Evolutionary conservation across 2,797 vertebrate genomes (phyloP), one percentile per base, ranked within the genome.

Genomic region (Typhlichthys eigenmanni): DNA sequence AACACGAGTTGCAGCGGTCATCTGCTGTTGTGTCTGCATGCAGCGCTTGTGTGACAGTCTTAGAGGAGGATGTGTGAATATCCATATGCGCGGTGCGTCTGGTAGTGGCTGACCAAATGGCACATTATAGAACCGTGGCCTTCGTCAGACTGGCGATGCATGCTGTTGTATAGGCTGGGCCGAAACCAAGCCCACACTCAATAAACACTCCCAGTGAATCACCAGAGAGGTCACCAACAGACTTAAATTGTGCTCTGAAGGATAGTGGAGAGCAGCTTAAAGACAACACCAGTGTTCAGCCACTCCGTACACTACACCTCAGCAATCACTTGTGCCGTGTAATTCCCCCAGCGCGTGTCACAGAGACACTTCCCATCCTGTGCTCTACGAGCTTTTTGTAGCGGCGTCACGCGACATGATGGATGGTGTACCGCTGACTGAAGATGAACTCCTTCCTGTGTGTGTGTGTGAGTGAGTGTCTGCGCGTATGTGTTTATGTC

Each of bases 361-460:
- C 66, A 19, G 75, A 66, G 78, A 76, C 13, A 71, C 78, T 66
- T 50, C 66, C 69, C 24, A 29, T 4, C 24, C 60, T 76, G 45
- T 66, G 79, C 74, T 63, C 66, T 54, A 65, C 65, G 59, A 38
- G 45, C 62, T 80, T 48, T 32, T 80, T 78, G 64, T 80, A 75
- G 74, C 61, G 66, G 66, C 79, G 82, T 75, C 70, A 65, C 76
- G 47, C 49, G 54, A 72, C 67, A 80, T 91, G 88, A 91, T 90
- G 85, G 86, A 90, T 91, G 77, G 78, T 50, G 61, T 69, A 38
- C 66, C 57, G 58, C 34, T 72, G 77, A 85, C 85, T 85, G 85
- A 87, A 83, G 85, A 89, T 88, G 81, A 90, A 83, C 77, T 76
- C 86, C 77, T 86, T 83, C 78, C 81, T 74, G 75, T 61, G 62